Evolutionary conservation across 2,888 invertebrate genomes (phyloP).

Genomic region (Cosmorhoe ocellata): DNA sequence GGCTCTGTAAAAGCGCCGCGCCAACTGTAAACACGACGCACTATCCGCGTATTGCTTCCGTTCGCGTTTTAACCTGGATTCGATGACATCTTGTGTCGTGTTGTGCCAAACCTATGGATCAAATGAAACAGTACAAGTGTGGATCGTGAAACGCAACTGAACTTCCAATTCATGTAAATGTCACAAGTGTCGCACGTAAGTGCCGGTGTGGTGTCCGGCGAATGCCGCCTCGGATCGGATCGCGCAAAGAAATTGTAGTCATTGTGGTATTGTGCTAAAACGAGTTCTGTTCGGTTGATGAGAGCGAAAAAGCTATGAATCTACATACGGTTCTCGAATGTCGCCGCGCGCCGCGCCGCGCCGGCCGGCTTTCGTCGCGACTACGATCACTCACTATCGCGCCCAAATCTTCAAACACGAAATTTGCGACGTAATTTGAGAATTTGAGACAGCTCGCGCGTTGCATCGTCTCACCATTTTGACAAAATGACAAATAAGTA

Average conservation of each 20-base stretch:
- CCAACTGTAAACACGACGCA: constrained; percentile 80
- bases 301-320: constrained; percentile 61
- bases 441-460: constrained; percentile 45
- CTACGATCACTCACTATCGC: constrained; percentile 51
- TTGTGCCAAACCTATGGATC: constrained; percentile 73
- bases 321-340: constrained; percentile 45
- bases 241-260: constrained; percentile 65
- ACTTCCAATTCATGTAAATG: constrained; percentile 73
- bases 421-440: constrained; percentile 51
- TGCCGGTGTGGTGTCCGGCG: constrained; percentile 69
- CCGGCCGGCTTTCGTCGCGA: constrained; percentile 56
- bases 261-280: constrained; percentile 68
- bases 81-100: constrained; percentile 66
- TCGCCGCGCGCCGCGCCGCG: constrained; percentile 17
- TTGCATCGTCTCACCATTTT: constrained; percentile 65
- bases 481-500: constrained; percentile 57
- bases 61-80: constrained; percentile 71
- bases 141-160: constrained; percentile 60
- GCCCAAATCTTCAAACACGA: constrained; percentile 53
- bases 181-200: constrained; percentile 61
- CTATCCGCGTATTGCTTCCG: constrained; percentile 70
- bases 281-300: constrained; percentile 59
- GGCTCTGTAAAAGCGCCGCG: constrained; percentile 59
- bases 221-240: constrained; percentile 60
- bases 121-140: constrained; percentile 49